These are phyloP conservation scores for Ectobius pallidus DNA, from an alignment of 2,888 invertebrate species.

Conservation along the genomic window DNA sequence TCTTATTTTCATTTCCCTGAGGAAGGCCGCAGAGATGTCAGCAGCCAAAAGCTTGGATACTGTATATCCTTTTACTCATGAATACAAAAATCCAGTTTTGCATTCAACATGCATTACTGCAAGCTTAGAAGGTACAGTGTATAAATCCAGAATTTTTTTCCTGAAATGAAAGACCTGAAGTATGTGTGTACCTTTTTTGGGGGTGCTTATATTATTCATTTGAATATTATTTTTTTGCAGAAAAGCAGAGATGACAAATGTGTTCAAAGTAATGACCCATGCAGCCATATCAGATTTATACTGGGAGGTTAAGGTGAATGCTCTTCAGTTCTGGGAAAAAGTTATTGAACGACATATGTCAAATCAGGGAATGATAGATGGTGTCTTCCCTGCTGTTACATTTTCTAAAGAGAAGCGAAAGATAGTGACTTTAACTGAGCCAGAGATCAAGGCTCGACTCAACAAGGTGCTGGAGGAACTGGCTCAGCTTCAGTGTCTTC, in stretches of 20 bases:
- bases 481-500: constrained; percentile 71
- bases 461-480: constrained; percentile 70
- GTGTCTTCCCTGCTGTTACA: constrained; percentile 76
- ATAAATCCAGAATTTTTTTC: too few relatives aligned
- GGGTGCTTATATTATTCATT: too few relatives aligned
- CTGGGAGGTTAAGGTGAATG: constrained; percentile 80
- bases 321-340: constrained; percentile 73
- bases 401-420: constrained; percentile 80
- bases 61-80: too few relatives aligned
- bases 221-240: constrained; percentile 44
- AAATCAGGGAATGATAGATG: constrained; percentile 85
- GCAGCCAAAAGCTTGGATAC: too few relatives aligned
- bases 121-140: too few relatives aligned
- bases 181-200: too few relatives aligned
- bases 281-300: constrained; percentile 75
- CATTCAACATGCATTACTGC: too few relatives aligned
- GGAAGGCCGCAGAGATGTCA: too few relatives aligned
- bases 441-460: constrained; percentile 69
- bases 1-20: too few relatives aligned
- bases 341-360: constrained; percentile 68
- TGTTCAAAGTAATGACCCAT: constrained; percentile 69
- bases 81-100: too few relatives aligned
- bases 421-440: constrained; percentile 73
- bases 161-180: too few relatives aligned
- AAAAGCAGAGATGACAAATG: constrained; percentile 57